phyloP scores from a whole-genome alignment of 1,140 invertebrate genomes.

The Tribolium madens region DNA sequence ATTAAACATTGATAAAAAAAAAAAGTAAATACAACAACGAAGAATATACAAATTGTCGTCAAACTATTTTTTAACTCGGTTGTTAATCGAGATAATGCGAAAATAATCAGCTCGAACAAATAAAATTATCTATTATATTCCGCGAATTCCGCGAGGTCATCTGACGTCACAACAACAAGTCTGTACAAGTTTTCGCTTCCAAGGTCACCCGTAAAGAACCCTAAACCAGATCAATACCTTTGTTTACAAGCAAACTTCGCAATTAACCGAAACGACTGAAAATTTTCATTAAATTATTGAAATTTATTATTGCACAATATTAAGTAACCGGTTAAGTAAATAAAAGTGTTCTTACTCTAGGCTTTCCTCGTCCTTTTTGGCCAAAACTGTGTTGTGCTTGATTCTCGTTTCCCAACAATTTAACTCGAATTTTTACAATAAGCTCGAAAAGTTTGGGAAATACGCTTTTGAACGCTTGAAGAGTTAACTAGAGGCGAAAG shows the following conservation, averaged over 20 bases:
- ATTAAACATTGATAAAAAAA: not conserved
- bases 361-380: not conserved
- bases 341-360: not conserved
- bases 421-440: not conserved
- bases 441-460: not conserved
- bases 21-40: not conserved
- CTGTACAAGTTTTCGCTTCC: conserved; percentile 27
- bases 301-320: not conserved
- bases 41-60: not conserved
- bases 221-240: conserved; percentile 28
- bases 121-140: conserved; percentile 27
- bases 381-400: not conserved
- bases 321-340: not conserved
- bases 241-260: conserved; percentile 13
- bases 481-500: not conserved
- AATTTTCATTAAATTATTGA: not conserved
- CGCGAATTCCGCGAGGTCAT: conserved; percentile 12
- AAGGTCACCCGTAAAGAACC: conserved; percentile 18
- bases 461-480: not conserved
- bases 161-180: conserved; percentile 39
- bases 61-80: not conserved
- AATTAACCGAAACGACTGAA: not conserved
- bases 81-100: not conserved
- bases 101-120: conserved; percentile 14
- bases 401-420: not conserved